These are phyloP conservation scores for Zelostemma sp. DNA, from an alignment of 1,140 invertebrate genomes.

Conservation along the genomic window DNA sequence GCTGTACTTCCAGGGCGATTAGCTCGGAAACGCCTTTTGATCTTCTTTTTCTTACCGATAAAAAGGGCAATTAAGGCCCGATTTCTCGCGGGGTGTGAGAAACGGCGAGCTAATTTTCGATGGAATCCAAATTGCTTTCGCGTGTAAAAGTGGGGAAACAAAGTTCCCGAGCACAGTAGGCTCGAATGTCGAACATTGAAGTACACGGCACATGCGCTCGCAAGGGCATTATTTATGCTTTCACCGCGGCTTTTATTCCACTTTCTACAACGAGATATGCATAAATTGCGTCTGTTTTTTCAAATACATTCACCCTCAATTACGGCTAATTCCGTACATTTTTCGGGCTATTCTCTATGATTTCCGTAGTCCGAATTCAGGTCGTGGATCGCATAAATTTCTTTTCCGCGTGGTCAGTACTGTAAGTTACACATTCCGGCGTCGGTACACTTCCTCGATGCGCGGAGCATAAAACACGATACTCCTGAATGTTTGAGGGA, in stretches of 20 bases:
- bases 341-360: too few species aligned
- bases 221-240: slow-evolving; percentile 48
- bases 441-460: slow-evolving; percentile 1
- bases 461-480: background rate
- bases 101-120: too few species aligned
- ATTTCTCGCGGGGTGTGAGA: too few species aligned
- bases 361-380: too few species aligned
- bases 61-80: background rate
- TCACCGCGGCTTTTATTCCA: slow-evolving; percentile 28
- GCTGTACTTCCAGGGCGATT: background rate
- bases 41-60: background rate
- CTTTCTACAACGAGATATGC: slow-evolving; percentile 3
- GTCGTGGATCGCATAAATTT: background rate
- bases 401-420: too few species aligned
- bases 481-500: background rate
- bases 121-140: background rate
- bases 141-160: background rate
- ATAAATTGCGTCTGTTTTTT: too few species aligned
- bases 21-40: background rate
- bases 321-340: too few species aligned
- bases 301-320: too few species aligned
- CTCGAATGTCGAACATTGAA: slow-evolving; percentile 29
- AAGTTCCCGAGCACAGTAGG: background rate
- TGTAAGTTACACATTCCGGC: background rate
- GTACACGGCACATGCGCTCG: slow-evolving; percentile 46